These are phyloP conservation scores for Merodon equestris DNA, from an alignment of 2,888 invertebrate genomes.

Conservation along the genomic window DNA sequence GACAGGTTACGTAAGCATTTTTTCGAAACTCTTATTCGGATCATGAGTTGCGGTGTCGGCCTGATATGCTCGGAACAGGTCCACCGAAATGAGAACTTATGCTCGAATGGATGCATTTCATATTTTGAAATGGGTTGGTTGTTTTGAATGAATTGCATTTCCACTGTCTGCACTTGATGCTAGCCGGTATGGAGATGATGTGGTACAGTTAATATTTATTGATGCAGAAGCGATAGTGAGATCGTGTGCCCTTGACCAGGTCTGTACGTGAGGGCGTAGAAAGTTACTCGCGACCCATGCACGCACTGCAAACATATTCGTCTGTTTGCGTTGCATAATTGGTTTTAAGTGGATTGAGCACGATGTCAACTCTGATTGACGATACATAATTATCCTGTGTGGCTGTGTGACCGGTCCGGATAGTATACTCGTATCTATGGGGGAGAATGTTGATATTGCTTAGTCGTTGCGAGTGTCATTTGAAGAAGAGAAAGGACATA, in stretches of 20 bases:
- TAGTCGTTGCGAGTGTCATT: too few species aligned
- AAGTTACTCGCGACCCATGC: background rate
- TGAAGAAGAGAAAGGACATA: constrained; percentile 41
- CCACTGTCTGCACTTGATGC: background rate
- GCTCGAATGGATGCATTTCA: constrained; percentile 46
- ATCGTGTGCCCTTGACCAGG: constrained; percentile 26
- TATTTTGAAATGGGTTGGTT: constrained; percentile 18
- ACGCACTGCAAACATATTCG: too few species aligned
- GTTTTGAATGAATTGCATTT: background rate
- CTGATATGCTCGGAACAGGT: constrained; percentile 35
- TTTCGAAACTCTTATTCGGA: constrained; percentile 1
- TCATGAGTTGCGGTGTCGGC: constrained; percentile 23
- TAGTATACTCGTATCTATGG: too few species aligned
- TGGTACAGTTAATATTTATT: constrained; percentile 40
- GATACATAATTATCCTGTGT: too few species aligned
- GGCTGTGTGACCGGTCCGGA: too few species aligned
- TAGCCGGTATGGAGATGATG: too few species aligned
- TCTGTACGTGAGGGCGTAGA: background rate
- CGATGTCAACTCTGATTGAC: too few species aligned
- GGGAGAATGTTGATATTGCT: too few species aligned
- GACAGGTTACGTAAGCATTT: constrained; percentile 10
- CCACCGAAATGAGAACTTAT: constrained; percentile 44
- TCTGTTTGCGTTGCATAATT: too few species aligned
- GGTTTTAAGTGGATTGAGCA: too few species aligned
- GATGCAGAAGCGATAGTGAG: constrained; percentile 35